These are phyloP conservation scores for Xiphias gladius DNA, from an alignment of 2,113 vertebrate species.

Conservation along the genomic window DNA sequence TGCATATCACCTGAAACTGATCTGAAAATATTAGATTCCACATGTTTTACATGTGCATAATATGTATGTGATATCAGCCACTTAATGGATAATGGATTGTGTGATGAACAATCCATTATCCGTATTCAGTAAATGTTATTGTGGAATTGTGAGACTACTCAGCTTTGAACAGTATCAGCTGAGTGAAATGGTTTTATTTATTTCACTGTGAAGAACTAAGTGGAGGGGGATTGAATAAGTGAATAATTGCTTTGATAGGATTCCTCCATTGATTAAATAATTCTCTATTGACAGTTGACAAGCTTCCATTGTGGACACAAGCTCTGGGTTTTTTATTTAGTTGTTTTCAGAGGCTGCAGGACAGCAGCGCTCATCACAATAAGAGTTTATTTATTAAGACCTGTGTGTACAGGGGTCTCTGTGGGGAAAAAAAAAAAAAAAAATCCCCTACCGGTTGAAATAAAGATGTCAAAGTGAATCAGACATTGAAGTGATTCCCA, in stretches of 20 bases:
- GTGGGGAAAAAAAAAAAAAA: neutral
- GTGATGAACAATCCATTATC: neutral
- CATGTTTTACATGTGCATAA: neutral
- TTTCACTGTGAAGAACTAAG: neutral
- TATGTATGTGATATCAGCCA: neutral
- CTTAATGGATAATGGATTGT: too few species aligned
- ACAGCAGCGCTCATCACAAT: slow-evolving; percentile 38
- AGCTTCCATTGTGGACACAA: slow-evolving; percentile 44
- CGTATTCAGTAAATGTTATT: neutral
- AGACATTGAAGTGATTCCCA: slow-evolving; percentile 62
- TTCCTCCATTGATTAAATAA: slow-evolving; percentile 40
- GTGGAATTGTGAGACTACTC: neutral
- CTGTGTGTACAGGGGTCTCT: slow-evolving; percentile 25
- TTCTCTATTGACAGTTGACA: slow-evolving; percentile 51
- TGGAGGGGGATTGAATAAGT: slow-evolving; percentile 10
- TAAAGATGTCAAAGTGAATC: slow-evolving; percentile 60
- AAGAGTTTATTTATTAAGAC: slow-evolving; percentile 34
- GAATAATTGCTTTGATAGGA: slow-evolving; percentile 47
- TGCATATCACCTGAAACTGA: neutral
- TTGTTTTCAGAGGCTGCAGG: slow-evolving; percentile 43
- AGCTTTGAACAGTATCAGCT: neutral
- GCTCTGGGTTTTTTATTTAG: slow-evolving; percentile 27
- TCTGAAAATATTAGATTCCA: neutral
- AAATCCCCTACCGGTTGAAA: slow-evolving; percentile 19
- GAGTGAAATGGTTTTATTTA: neutral